Evolutionary conservation across 2,797 vertebrate species (phyloP).

Genomic region (Decapterus maruadsi): DNA sequence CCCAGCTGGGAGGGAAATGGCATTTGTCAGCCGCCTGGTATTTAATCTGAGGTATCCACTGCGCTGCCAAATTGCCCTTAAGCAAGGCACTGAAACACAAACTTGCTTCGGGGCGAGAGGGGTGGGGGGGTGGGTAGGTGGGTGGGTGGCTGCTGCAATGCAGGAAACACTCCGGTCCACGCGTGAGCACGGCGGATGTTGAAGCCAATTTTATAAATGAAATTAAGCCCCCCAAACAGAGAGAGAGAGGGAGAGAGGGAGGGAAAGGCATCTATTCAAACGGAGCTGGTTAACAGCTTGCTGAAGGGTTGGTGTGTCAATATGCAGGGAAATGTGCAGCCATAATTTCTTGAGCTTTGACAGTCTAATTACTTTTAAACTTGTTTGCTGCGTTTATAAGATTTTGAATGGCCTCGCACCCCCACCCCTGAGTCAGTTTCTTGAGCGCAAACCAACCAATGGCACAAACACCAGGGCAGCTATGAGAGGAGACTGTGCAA

Average conservation of each 20-base stretch:
- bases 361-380: no score
- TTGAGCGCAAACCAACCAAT: no score
- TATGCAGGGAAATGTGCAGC: conserved; percentile 36
- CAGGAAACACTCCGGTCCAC: conserved; percentile 21
- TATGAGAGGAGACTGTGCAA: no score
- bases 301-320: conserved; percentile 1
- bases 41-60: conserved; percentile 5
- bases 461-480: no score
- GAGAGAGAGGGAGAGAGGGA: conserved; percentile 4
- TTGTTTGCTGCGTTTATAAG: no score
- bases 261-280: conserved; percentile 22
- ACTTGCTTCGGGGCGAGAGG: background rate
- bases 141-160: conserved; percentile 5
- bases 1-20: conserved; percentile 27
- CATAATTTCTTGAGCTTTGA: no score
- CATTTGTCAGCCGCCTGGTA: conserved; percentile 22
- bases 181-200: background rate
- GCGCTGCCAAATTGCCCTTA: conserved; percentile 15
- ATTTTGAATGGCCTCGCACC: no score
- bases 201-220: conserved; percentile 42
- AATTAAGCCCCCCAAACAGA: conserved; percentile 37
- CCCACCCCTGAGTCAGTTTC: no score
- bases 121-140: no score
- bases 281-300: conserved; percentile 38
- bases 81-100: conserved; percentile 34